Conservation (phyloP, 2,797 vertebrate genomes). For the Peromyscus melanophrys region DNA sequence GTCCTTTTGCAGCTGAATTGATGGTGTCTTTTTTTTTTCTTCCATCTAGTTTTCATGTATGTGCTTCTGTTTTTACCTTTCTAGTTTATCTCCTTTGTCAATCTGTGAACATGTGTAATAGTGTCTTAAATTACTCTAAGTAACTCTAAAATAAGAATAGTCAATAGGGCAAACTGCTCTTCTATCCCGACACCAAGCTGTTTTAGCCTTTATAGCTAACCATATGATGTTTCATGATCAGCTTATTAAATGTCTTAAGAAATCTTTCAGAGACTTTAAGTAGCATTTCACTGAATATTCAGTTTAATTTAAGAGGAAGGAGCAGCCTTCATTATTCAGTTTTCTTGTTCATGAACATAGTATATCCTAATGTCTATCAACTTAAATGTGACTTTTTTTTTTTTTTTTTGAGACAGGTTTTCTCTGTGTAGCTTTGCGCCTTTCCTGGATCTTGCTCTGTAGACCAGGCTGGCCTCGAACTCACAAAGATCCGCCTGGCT, state of each 20-base stretch:
- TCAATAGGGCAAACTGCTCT: neutral
- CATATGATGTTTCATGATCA: conserved; percentile 11
- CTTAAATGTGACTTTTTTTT: conserved; percentile 12
- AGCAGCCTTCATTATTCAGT: neutral
- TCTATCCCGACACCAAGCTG: neutral
- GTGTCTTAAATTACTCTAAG: conserved; percentile 2
- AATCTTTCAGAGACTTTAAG: conserved; percentile 33
- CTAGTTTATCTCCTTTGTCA: neutral
- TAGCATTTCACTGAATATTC: neutral
- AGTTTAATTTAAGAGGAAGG: conserved; percentile 34
- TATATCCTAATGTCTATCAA: neutral
- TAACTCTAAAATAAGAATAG: conserved; percentile 30
- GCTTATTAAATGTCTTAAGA: conserved; percentile 40
- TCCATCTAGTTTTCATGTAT: neutral
- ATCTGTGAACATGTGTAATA: neutral
- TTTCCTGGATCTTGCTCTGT: too few relatives aligned
- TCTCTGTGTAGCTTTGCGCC: too few relatives aligned
- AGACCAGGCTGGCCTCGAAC: too few relatives aligned
- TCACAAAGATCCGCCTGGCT: too few relatives aligned
- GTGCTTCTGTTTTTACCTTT: conserved; percentile 43
- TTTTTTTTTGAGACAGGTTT: too few relatives aligned
- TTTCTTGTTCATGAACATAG: conserved; percentile 26
- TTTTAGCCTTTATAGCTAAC: neutral
- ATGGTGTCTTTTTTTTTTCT: neutral
- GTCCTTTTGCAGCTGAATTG: conserved; percentile 16